Conservation (phyloP, 2,797 vertebrate species). For the Catostomus latipinnis region DNA sequence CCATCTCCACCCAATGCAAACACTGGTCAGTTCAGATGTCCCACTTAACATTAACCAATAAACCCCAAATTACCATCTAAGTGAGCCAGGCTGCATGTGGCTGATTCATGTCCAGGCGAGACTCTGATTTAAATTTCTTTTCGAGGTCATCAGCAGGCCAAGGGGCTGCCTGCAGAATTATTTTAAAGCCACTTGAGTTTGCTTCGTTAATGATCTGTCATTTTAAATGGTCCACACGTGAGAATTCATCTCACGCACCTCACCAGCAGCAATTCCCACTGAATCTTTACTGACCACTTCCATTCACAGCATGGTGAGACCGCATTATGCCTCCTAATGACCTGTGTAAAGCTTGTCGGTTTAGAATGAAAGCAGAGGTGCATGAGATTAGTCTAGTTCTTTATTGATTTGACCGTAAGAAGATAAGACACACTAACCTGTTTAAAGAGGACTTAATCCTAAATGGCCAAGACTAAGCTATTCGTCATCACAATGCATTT, state of each 20-base stretch:
- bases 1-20: slow-evolving; percentile 59
- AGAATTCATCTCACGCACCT: slow-evolving; percentile 35
- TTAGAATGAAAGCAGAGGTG: slow-evolving; percentile 63
- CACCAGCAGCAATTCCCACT: slow-evolving; percentile 36
- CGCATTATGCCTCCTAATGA: slow-evolving; percentile 46
- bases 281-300: slow-evolving; percentile 28
- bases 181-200: slow-evolving; percentile 11
- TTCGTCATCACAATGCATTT: slow-evolving; percentile 45
- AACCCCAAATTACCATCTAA: slow-evolving; percentile 33
- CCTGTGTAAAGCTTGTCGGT: slow-evolving; percentile 29
- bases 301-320: slow-evolving; percentile 21
- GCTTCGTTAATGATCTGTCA: slow-evolving; percentile 48
- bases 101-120: background rate
- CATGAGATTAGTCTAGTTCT: slow-evolving; percentile 56
- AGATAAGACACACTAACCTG: slow-evolving; percentile 63
- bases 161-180: background rate
- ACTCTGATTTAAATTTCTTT: background rate
- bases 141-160: slow-evolving; percentile 22
- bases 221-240: slow-evolving; percentile 43
- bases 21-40: slow-evolving; percentile 57
- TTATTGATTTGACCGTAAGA: slow-evolving; percentile 65
- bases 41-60: slow-evolving; percentile 56
- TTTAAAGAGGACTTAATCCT: slow-evolving; percentile 63
- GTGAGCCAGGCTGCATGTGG: background rate
- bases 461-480: slow-evolving; percentile 54